Base-by-base conservation (phyloP, 2,888 invertebrate genomes). In the Leptinotarsa rubiginosa region DNA sequence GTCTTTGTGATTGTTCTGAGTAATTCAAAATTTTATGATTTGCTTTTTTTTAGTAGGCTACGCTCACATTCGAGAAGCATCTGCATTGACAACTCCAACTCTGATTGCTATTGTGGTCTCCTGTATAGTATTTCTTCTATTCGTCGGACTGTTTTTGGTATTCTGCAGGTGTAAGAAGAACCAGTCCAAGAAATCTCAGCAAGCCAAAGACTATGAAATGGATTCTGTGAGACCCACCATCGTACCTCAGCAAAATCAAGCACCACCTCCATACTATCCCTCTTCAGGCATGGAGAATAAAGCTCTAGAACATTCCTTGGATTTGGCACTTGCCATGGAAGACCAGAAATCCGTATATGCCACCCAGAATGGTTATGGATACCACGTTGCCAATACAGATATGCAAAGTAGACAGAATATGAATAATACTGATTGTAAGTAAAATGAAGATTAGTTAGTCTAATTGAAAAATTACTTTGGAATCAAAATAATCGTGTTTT, bases 221-320 rank as follows among this genome's bases (percentile, higher is more conserved):
- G 96, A 96, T 85, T 93, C 95, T 0, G 94, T 95, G 79, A 91
- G 95, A 73, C 95, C 95, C 20, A 94, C 95, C 66, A 93, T 96
- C 87, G 95, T 95, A 56, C 92, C 69, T 18, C 94, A 94, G 78
- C 95, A 95, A 87, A 95, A 93, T 77, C 95, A 95, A 84, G 95
- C 95, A 1, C 96, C 96, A 25, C 96, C 96, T 49, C 96, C 96
- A 0, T 96, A 96, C 83, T 96, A 96, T 85, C 95, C 96, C n/a
- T 92, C 93, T 15, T 92, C 94, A 65, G 95, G 95, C 0, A 92
- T 95, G 91, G 97, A 97, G 88, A 97, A 97, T 87, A 97, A 97
- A 88, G 97, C 96, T 47, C 89, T 97, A 64, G 96, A 97, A 87
- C 95, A 96, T 88, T 95, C 95, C 12, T 92, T 96, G 91, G 97